Evolutionary conservation across 2,888 invertebrate genomes (phyloP).

Genomic region (Allacma fusca): DNA sequence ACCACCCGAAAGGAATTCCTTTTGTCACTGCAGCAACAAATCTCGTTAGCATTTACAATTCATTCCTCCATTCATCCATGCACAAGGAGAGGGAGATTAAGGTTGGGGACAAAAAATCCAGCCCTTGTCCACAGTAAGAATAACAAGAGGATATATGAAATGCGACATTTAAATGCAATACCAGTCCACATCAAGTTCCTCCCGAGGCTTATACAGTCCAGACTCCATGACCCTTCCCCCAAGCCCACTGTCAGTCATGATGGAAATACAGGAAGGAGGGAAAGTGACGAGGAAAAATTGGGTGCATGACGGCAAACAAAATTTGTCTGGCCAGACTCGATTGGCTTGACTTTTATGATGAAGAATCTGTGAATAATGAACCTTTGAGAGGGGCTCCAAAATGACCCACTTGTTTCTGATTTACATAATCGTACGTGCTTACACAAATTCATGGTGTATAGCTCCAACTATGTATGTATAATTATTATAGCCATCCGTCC

Average conservation of each 20-base stretch:
- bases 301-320: background rate
- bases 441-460: too few species aligned
- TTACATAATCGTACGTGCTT: background rate
- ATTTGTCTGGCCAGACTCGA: constrained; percentile 14
- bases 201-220: too few species aligned
- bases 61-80: constrained; percentile 8
- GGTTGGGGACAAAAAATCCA: background rate
- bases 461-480: too few species aligned
- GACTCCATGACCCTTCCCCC: too few species aligned
- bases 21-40: constrained; percentile 10
- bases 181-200: background rate
- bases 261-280: background rate
- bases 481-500: too few species aligned
- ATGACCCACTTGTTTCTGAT: constrained; percentile 36
- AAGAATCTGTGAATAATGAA: constrained; percentile 35
- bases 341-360: constrained; percentile 27
- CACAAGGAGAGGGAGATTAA: background rate
- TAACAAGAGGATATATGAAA: background rate
- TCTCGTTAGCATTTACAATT: constrained; percentile 1
- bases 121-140: background rate
- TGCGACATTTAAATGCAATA: too few species aligned
- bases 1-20: background rate
- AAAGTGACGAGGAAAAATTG: constrained; percentile 10
- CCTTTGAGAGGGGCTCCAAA: constrained; percentile 10
- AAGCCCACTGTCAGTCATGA: background rate